A percentile compares a stretch with the other conserved stretches of the same genome.
Conservation (phyloP, 1,140 invertebrate species). For the Eubasilissa regina region DNA sequence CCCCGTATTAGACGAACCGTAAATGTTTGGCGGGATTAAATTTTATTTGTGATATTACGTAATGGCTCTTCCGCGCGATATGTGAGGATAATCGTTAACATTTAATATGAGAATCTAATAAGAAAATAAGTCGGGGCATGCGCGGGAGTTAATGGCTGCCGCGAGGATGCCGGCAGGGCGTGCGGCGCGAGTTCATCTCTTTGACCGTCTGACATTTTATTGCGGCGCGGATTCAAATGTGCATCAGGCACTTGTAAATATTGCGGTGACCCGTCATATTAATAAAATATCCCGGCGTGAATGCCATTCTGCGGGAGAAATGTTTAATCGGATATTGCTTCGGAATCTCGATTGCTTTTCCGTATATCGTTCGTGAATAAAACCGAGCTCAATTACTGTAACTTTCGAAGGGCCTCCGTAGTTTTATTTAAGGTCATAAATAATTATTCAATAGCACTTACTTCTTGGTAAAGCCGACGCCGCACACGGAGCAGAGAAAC, state of each 20-base stretch:
- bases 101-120: constrained; percentile 38
- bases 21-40: not conserved
- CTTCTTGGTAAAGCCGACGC: constrained; percentile 75
- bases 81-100: constrained; percentile 19
- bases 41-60: not conserved
- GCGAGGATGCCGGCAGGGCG: too few relatives aligned
- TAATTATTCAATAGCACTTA: constrained; percentile 67
- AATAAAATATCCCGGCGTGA: constrained; percentile 42
- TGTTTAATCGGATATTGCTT: not conserved
- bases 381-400: not conserved
- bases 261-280: constrained; percentile 43
- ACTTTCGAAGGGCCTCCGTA: too few relatives aligned
- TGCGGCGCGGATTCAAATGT: constrained; percentile 44
- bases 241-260: constrained; percentile 41
- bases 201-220: constrained; percentile 51
- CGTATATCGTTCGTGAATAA: not conserved
- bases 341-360: not conserved
- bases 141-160: constrained; percentile 43
- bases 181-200: constrained; percentile 40
- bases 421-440: too few relatives aligned
- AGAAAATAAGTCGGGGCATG: constrained; percentile 46
- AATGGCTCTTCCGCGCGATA: not conserved
- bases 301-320: not conserved
- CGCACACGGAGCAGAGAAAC: constrained; percentile 76
- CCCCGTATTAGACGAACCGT: too few relatives aligned